These are phyloP conservation scores for Zoroaster sp. DNA, from an alignment of 53 echinoderm and acorn worm genomes.

Conservation along the genomic window DNA sequence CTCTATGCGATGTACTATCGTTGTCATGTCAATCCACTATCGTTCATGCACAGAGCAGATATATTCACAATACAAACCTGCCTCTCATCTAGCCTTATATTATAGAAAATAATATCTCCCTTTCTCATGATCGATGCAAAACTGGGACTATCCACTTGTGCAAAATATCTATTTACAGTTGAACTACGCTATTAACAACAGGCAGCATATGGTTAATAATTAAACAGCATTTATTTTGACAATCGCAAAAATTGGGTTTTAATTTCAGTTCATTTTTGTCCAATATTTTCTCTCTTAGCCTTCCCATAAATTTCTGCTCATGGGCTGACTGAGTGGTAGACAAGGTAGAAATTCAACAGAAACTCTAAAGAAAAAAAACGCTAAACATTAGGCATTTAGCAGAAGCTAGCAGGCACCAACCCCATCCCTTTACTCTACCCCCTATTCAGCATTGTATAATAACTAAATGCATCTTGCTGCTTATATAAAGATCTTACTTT, in stretches of 20 bases:
- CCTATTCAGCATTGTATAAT: not conserved
- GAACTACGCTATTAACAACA: not conserved
- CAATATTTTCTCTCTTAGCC: not conserved
- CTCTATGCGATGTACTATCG: too few species aligned
- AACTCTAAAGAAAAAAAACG: not conserved
- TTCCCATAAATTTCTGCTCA: not conserved
- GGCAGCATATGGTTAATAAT: not conserved
- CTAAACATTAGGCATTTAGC: not conserved
- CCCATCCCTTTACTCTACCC: not conserved
- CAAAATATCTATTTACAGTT: slow-evolving; percentile 41
- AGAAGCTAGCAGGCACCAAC: not conserved
- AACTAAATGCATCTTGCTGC: not conserved
- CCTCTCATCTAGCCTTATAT: not conserved
- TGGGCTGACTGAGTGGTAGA: not conserved
- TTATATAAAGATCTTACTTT: not conserved
- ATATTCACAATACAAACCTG: not conserved
- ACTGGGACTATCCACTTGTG: not conserved
- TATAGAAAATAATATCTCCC: not conserved
- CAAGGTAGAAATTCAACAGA: not conserved
- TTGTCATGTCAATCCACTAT: too few species aligned
- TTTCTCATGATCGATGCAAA: not conserved
- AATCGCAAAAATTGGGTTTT: not conserved
- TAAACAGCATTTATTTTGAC: slow-evolving; percentile 20
- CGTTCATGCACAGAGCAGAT: not conserved
- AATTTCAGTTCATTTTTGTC: not conserved